phyloP scores from a whole-genome alignment of 2,113 vertebrate species.

The Indicator maculatus region DNA sequence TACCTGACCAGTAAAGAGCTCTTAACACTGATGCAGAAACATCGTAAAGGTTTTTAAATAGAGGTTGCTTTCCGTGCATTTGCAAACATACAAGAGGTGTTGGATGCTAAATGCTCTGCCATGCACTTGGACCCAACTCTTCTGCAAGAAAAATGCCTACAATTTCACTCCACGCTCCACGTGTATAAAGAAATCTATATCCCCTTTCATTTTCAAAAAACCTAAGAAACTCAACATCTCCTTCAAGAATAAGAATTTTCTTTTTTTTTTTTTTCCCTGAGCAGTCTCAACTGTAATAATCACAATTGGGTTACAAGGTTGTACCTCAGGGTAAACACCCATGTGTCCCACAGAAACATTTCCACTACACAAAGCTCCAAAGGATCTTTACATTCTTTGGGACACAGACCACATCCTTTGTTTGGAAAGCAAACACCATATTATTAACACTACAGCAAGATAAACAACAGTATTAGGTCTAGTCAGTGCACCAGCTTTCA shows the following conservation, averaged over 20 bases:
- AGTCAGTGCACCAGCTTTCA: not conserved
- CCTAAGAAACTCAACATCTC: not conserved
- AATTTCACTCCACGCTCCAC: not conserved
- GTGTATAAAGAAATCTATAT: not conserved
- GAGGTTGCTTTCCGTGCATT: accelerated
- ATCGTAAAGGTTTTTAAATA: not conserved
- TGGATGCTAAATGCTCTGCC: not conserved
- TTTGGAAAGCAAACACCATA: not conserved
- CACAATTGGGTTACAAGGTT: not conserved
- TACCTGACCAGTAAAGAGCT: not conserved
- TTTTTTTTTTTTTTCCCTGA: not conserved
- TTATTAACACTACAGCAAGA: not conserved
- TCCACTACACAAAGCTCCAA: not conserved
- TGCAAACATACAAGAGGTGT: not conserved
- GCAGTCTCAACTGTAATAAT: not conserved
- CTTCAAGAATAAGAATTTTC: not conserved
- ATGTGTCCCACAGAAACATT: not conserved
- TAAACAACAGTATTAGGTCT: not conserved
- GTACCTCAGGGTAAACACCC: accelerated
- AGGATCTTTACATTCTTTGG: not conserved
- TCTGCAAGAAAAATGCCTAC: not conserved
- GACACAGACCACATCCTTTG: not conserved
- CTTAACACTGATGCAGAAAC: not conserved
- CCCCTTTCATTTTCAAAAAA: not conserved
- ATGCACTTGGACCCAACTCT: not conserved